Evolutionary conservation across 2,888 invertebrate species (phyloP).

Genomic region (Serrognathus titanus): DNA sequence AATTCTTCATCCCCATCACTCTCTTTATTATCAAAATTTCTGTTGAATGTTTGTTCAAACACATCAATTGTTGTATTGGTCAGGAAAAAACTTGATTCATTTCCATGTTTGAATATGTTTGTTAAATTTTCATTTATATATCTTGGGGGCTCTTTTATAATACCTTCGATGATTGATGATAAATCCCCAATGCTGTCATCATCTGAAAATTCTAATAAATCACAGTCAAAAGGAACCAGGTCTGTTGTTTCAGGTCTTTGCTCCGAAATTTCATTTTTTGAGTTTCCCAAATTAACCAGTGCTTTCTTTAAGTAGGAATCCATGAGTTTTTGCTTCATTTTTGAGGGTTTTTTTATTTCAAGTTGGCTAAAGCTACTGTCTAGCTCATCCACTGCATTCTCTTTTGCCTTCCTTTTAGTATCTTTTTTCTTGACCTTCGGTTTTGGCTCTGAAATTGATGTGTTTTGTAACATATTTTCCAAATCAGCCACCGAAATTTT

Average conservation of each 20-base stretch:
- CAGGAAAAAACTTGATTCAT: slow-evolving; percentile 38
- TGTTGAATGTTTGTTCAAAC: slow-evolving; percentile 58
- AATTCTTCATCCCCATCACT: slow-evolving; percentile 21
- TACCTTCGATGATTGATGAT: slow-evolving; percentile 54
- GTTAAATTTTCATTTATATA: slow-evolving; percentile 28
- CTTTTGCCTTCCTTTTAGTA: slow-evolving; percentile 19
- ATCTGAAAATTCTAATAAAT: slow-evolving; percentile 39
- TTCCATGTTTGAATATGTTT: slow-evolving; percentile 18
- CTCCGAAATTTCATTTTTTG: slow-evolving; percentile 21
- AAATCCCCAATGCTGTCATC: slow-evolving; percentile 50
- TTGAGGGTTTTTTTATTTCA: background rate
- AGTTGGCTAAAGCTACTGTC: slow-evolving; percentile 16
- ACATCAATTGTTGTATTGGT: slow-evolving; percentile 51
- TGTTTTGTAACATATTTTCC: slow-evolving; percentile 28
- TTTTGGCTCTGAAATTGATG: slow-evolving; percentile 34
- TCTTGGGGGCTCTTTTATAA: slow-evolving; percentile 42
- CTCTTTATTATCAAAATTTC: slow-evolving; percentile 24
- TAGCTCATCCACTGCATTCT: slow-evolving; percentile 17
- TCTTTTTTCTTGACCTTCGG: slow-evolving; percentile 37
- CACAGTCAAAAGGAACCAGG: slow-evolving; percentile 25
- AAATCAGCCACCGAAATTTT: slow-evolving; percentile 24
- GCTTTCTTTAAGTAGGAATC: slow-evolving; percentile 38
- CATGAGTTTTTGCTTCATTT: slow-evolving; percentile 26
- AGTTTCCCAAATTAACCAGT: slow-evolving; percentile 30
- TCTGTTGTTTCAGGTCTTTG: slow-evolving; percentile 2